Conservation (phyloP, 2,888 invertebrate species). For the Chelonus formosanus region DNA sequence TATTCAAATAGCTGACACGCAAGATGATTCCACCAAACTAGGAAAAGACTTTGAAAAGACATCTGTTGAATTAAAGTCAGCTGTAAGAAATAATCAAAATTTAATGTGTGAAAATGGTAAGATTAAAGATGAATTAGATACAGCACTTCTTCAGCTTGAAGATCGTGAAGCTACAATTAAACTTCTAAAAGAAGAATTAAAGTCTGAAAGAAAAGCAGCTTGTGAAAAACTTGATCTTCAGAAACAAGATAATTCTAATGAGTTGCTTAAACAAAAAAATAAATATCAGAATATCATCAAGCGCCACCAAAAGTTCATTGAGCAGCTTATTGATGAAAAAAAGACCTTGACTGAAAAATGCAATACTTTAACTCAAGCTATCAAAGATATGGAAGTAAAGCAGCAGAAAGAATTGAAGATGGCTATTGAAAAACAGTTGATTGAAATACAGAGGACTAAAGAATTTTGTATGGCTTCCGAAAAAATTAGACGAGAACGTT, state of each 20-base stretch:
- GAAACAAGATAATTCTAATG: slow-evolving; percentile 63
- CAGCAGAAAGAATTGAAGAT: slow-evolving; percentile 74
- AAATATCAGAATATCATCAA: slow-evolving; percentile 79
- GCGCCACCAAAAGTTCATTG: slow-evolving; percentile 84
- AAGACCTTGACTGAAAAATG: slow-evolving; percentile 79
- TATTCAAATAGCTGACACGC: slow-evolving; percentile 33
- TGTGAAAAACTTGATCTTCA: slow-evolving; percentile 64
- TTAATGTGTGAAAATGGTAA: slow-evolving; percentile 4
- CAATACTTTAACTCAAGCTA: slow-evolving; percentile 73
- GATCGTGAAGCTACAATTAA: slow-evolving; percentile 54
- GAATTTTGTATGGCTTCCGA: slow-evolving; percentile 82
- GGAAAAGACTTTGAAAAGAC: background rate
- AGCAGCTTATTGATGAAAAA: slow-evolving; percentile 82
- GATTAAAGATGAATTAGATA: slow-evolving; percentile 51
- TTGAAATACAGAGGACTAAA: slow-evolving; percentile 78
- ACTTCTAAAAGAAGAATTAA: slow-evolving; percentile 57
- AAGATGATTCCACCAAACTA: slow-evolving; percentile 5
- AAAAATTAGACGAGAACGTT: slow-evolving; percentile 77
- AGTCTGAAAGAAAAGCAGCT: slow-evolving; percentile 60
- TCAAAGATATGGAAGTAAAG: slow-evolving; percentile 74
- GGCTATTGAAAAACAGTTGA: slow-evolving; percentile 77
- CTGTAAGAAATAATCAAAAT: background rate
- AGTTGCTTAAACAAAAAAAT: slow-evolving; percentile 71
- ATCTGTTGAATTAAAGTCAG: background rate
- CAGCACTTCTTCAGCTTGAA: slow-evolving; percentile 51